phyloP scores from a whole-genome alignment of 2,113 vertebrate species.

The Dendrocopos noguchii region DNA sequence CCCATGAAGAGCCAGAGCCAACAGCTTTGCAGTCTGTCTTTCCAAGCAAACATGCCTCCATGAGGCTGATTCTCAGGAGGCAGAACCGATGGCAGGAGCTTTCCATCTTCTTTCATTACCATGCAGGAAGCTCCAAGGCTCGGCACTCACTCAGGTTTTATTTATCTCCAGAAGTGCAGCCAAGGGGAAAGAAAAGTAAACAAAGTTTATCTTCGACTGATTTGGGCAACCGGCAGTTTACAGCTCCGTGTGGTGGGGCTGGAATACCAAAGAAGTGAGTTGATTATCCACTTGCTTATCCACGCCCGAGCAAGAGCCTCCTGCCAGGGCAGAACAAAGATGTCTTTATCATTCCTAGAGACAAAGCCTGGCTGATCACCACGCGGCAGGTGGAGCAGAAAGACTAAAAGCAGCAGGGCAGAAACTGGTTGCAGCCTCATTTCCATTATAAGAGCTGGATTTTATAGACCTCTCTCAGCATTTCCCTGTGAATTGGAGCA shows the following conservation, averaged over 20 bases:
- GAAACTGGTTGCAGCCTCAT: background rate
- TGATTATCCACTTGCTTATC: background rate
- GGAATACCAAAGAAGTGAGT: background rate
- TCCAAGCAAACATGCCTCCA: background rate
- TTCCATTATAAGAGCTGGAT: background rate
- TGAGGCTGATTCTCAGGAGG: background rate
- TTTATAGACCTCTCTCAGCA: background rate
- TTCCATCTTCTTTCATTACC: background rate
- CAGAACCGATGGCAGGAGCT: background rate
- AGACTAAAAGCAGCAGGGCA: background rate
- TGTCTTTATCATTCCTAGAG: background rate
- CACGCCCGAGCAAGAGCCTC: fast-evolving
- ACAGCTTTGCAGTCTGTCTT: background rate
- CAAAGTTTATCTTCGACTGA: background rate
- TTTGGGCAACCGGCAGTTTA: background rate
- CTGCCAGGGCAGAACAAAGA: background rate
- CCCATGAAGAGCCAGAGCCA: background rate
- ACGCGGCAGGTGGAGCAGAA: background rate
- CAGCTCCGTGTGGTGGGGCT: background rate
- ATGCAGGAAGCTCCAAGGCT: background rate
- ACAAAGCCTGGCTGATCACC: background rate
- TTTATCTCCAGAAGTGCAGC: background rate
- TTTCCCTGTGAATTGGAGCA: background rate
- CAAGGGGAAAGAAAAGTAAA: background rate
- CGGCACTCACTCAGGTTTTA: background rate